Conservation (phyloP, 2,113 vertebrate genomes). For the Catharus bicknelli region DNA sequence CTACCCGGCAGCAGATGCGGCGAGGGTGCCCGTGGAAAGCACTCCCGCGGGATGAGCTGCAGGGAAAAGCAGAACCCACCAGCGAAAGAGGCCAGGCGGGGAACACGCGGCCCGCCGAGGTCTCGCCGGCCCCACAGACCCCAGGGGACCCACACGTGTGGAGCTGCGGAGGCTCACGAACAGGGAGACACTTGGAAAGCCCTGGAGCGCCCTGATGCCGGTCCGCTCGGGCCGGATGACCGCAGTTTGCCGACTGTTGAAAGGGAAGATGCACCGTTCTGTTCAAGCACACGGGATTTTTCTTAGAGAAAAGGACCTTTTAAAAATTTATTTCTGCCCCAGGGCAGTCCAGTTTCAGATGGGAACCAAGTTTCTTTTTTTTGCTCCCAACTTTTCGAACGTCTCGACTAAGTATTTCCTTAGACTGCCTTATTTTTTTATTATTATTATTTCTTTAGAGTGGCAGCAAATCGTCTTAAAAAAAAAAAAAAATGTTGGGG, state of each 20-base stretch:
- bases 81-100: not conserved
- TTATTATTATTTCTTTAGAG: not conserved
- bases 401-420: not conserved
- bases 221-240: not conserved
- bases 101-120: not conserved
- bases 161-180: not conserved
- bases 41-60: not conserved
- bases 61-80: not conserved
- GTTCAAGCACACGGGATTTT: not conserved
- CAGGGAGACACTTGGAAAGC: not conserved
- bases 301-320: not conserved
- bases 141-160: not conserved
- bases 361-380: not conserved
- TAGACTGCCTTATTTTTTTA: not conserved
- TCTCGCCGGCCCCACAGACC: not conserved
- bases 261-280: not conserved
- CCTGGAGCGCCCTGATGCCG: not conserved
- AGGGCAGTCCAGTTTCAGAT: not conserved
- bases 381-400: not conserved
- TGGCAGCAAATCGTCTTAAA: not conserved
- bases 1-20: not conserved
- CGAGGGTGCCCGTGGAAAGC: not conserved
- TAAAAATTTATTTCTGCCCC: not conserved
- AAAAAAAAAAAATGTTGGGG: rapidly evolving
- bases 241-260: too few species aligned